Evolutionary conservation across 2,113 vertebrate genomes (phyloP).

Genomic region (Pongo abelii): DNA sequence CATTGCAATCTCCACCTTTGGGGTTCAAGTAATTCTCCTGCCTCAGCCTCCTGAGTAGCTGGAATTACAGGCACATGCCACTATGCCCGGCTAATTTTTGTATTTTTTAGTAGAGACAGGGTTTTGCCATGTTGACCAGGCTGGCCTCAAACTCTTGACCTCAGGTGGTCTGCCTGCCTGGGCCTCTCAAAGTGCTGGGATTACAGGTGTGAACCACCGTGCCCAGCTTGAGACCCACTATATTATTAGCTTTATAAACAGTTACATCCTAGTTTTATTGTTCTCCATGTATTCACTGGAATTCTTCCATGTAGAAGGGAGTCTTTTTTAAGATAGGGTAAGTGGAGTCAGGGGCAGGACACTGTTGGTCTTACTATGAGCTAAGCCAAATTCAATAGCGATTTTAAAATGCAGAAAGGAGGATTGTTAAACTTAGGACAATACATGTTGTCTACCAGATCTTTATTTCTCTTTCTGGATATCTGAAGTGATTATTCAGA

Average conservation of each 20-base stretch:
- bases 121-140: no score
- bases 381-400: background rate
- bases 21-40: no score
- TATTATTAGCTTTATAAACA: background rate
- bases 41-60: no score
- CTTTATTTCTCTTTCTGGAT: background rate
- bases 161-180: rapidly evolving
- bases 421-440: background rate
- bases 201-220: no score
- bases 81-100: no score
- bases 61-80: rapidly evolving
- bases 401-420: background rate
- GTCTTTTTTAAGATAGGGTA: background rate
- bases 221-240: background rate
- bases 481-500: background rate
- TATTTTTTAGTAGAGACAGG: no score
- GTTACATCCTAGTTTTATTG: background rate
- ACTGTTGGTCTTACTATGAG: background rate
- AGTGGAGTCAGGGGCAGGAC: background rate
- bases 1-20: no score
- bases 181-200: no score
- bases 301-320: background rate
- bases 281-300: background rate
- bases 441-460: background rate
- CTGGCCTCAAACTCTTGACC: no score